Evolutionary conservation across 2,888 invertebrate genomes (phyloP).

Genomic region (Pemphredon lugubris): DNA sequence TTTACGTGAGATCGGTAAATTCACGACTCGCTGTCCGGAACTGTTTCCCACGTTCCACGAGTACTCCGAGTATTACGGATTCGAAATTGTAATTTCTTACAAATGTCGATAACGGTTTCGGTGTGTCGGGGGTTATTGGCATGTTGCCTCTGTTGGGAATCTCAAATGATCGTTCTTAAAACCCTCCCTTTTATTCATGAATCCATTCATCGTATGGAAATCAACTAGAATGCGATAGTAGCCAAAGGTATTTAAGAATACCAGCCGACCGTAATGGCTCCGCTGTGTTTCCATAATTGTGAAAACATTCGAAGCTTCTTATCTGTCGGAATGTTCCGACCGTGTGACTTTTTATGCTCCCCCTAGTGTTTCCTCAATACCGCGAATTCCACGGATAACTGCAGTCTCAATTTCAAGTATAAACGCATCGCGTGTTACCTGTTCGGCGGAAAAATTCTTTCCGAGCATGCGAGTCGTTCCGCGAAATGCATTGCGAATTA

Average conservation of each 20-base stretch:
- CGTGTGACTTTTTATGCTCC: conserved; percentile 4
- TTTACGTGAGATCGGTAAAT: too few species aligned
- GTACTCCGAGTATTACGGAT: neutral
- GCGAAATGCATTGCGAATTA: too few species aligned
- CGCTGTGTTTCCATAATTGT: conserved; percentile 39
- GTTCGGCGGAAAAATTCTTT: conserved; percentile 16
- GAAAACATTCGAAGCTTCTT: conserved; percentile 31
- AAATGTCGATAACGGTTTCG: conserved; percentile 28
- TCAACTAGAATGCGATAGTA: conserved; percentile 45
- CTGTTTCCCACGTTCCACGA: neutral
- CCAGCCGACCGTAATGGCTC: conserved; percentile 22
- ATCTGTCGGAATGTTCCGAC: conserved; percentile 17
- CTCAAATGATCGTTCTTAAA: conserved; percentile 28
- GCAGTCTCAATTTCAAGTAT: neutral
- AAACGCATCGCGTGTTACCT: conserved; percentile 15
- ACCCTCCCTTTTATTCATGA: conserved; percentile 54
- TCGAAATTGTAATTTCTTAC: conserved; percentile 36
- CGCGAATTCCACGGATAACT: conserved; percentile 12
- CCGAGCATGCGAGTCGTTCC: neutral
- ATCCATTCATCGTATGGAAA: conserved; percentile 53
- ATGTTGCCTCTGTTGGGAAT: conserved; percentile 34
- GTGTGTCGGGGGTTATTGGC: conserved; percentile 53
- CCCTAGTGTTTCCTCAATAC: neutral
- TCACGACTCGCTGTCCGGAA: neutral
- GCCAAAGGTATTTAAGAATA: conserved; percentile 40